These are phyloP conservation scores for Gila robusta DNA, from an alignment of 2,797 vertebrate species.

Conservation along the genomic window DNA sequence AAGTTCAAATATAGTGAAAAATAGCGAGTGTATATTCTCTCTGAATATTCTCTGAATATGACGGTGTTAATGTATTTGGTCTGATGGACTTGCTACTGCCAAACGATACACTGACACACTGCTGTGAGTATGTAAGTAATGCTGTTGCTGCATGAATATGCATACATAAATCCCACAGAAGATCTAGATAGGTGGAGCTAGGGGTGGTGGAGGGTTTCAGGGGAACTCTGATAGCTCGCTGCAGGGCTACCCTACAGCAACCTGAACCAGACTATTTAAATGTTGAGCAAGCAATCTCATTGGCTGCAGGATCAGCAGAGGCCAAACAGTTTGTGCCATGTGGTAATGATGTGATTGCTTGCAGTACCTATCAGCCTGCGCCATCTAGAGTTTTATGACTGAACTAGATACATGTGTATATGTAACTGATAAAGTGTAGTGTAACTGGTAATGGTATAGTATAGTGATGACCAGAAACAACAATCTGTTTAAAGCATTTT, in stretches of 20 bases:
- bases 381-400: not conserved
- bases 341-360: not conserved
- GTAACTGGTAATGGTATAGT: not conserved
- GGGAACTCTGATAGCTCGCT: not conserved
- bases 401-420: not conserved
- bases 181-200: not conserved
- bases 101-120: not conserved
- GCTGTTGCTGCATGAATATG: not conserved
- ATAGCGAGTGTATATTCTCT: not conserved
- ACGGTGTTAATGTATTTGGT: not conserved
- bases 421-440: not conserved
- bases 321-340: not conserved
- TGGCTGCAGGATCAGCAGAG: not conserved
- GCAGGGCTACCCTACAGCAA: not conserved
- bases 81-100: not conserved
- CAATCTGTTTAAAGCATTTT: not conserved
- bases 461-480: not conserved
- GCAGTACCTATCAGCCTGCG: not conserved
- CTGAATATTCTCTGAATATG: not conserved
- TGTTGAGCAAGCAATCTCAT: not conserved
- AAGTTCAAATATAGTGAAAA: not conserved
- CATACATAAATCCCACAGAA: not conserved
- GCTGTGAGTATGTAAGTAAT: not conserved
- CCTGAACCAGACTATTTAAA: not conserved
- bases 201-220: not conserved